Conservation (phyloP, 64 coral and sea anemone species). For the Montipora sp. region DNA sequence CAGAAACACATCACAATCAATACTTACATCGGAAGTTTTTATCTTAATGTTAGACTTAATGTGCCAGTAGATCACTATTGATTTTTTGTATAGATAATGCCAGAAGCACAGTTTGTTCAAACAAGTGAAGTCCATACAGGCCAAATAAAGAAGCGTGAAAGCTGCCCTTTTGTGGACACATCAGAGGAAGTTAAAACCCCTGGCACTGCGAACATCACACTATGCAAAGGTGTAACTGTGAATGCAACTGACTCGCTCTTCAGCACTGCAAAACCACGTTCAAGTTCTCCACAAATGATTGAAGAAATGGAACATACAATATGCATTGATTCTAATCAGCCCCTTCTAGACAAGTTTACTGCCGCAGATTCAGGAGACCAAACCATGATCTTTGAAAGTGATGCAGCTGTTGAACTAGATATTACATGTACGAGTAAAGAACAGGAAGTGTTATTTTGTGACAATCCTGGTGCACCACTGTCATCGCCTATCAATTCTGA, state of each 20-base stretch:
- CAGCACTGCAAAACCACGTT: neutral
- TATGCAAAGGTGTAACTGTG: neutral
- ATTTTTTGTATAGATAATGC: conserved; percentile 13
- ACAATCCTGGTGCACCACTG: neutral
- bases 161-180: neutral
- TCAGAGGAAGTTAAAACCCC: neutral
- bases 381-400: conserved; percentile 7
- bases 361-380: neutral
- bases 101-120: neutral
- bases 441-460: neutral
- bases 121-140: neutral
- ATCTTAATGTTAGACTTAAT: too few relatives aligned
- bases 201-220: neutral
- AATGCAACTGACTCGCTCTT: neutral
- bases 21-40: too few relatives aligned
- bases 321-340: conserved; percentile 8
- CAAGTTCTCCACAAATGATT: neutral
- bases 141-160: neutral
- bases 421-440: neutral
- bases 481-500: neutral
- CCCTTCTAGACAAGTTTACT: neutral
- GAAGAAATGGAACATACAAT: conserved; percentile 39
- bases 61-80: too few relatives aligned
- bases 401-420: neutral
- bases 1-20: too few relatives aligned